Percentiles rank a stretch among this genome's conserved stretches.
Conservation (phyloP, 2,113 vertebrate species). For the Emberiza fucata region DNA sequence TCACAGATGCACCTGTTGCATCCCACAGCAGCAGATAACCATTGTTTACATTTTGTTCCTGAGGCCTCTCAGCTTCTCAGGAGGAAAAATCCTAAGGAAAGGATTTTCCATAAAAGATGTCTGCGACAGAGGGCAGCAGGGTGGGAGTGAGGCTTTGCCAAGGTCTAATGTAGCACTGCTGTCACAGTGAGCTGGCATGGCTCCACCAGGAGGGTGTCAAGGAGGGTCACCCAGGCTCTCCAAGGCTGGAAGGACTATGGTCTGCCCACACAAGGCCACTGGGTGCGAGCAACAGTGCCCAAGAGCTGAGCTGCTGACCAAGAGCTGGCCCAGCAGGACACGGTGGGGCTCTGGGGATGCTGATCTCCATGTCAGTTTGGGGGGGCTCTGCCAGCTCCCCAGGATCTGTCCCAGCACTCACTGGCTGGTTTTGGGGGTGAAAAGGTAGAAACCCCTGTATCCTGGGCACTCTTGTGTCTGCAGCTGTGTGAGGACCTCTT, state of each 20-base stretch:
- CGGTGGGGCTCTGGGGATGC: not conserved
- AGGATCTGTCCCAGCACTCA: not conserved
- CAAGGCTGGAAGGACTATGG: accelerated
- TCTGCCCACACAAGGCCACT: not conserved
- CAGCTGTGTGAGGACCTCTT: too few species aligned
- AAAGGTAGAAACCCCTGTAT: not conserved
- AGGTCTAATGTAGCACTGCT: accelerated
- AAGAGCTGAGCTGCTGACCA: accelerated
- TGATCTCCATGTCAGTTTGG: not conserved
- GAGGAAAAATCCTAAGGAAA: too few species aligned
- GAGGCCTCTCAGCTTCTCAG: too few species aligned
- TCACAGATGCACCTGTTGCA: too few species aligned
- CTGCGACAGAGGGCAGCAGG: not conserved
- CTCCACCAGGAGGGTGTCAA: accelerated
- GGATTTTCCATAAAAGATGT: too few species aligned
- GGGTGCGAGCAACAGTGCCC: not conserved
- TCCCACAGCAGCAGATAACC: too few species aligned
- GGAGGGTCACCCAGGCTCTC: not conserved
- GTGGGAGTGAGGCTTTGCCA: accelerated
- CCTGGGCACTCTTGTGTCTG: not conserved
- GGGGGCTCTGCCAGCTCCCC: not conserved
- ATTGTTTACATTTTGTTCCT: too few species aligned
- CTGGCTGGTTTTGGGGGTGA: not conserved
- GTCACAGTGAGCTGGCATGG: accelerated
- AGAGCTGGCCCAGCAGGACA: not conserved